Conservation (phyloP, 2,888 invertebrate genomes). For the Sussaba pulchella region DNA sequence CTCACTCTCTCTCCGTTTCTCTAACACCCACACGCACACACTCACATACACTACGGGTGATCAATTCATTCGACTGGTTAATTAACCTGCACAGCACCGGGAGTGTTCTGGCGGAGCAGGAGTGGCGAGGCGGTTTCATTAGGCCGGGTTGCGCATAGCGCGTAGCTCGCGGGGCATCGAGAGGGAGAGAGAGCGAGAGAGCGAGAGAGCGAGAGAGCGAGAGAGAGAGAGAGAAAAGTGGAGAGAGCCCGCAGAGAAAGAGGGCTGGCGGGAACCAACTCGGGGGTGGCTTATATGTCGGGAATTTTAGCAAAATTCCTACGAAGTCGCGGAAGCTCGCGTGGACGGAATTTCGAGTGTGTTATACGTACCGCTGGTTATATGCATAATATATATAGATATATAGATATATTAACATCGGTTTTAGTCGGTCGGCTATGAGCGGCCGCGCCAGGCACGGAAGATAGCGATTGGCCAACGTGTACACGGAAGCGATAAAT, state of each 20-base stretch:
- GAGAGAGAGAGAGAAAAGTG: too few species aligned
- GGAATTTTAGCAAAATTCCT: constrained; percentile 80
- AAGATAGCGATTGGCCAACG: background rate
- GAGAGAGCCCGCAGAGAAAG: constrained; percentile 34
- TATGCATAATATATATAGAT: background rate
- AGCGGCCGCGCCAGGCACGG: background rate
- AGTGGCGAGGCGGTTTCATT: constrained; percentile 74
- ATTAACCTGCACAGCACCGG: constrained; percentile 74
- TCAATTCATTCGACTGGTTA: constrained; percentile 80
- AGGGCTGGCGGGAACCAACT: constrained; percentile 8
- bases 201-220: too few species aligned
- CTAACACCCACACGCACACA: background rate
- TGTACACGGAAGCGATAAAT: constrained; percentile 50
- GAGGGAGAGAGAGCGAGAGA: too few species aligned
- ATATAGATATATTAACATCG: background rate
- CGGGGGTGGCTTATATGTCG: constrained; percentile 66
- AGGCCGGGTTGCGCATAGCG: constrained; percentile 66
- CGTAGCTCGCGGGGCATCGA: constrained; percentile 38
- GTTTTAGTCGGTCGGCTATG: too few species aligned
- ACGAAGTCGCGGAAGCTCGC: constrained; percentile 66
- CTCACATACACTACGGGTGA: constrained; percentile 68
- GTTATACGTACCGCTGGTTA: constrained; percentile 25
- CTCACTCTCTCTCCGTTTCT: background rate
- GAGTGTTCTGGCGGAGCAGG: constrained; percentile 36
- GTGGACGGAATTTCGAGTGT: constrained; percentile 73